Conservation (phyloP, 2,113 vertebrate genomes). For the Silurus meridionalis region DNA sequence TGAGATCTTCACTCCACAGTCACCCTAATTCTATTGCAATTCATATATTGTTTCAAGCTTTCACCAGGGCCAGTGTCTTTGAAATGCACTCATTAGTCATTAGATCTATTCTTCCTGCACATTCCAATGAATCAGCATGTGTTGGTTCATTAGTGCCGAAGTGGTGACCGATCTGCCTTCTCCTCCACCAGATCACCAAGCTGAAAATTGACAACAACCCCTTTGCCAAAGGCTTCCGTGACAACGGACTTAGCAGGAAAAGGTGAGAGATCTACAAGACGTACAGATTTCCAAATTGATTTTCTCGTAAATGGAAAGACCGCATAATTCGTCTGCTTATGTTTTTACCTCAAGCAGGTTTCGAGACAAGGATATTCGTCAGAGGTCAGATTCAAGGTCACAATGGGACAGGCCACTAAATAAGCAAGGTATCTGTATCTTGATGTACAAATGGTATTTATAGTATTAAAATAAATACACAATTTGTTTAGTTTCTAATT, state of each 20-base stretch:
- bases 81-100: background rate
- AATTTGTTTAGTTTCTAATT: no score
- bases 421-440: constrained; percentile 24
- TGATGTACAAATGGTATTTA: background rate
- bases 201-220: constrained; percentile 61
- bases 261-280: constrained; percentile 29
- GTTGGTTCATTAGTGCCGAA: background rate
- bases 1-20: background rate
- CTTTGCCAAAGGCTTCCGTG: constrained; percentile 60
- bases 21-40: background rate
- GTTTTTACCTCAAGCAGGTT: constrained; percentile 39
- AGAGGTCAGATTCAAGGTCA: background rate
- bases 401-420: constrained; percentile 17
- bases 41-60: background rate
- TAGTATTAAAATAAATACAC: background rate
- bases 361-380: constrained; percentile 36
- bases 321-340: background rate
- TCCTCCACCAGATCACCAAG: constrained; percentile 52
- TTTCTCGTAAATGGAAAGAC: background rate
- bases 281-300: background rate
- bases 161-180: background rate
- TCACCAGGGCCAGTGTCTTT: background rate
- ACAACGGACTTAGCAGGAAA: constrained; percentile 56
- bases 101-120: background rate
- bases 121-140: background rate